Conservation (phyloP, 2,888 invertebrate genomes). For the Epicampocera succincta region DNA sequence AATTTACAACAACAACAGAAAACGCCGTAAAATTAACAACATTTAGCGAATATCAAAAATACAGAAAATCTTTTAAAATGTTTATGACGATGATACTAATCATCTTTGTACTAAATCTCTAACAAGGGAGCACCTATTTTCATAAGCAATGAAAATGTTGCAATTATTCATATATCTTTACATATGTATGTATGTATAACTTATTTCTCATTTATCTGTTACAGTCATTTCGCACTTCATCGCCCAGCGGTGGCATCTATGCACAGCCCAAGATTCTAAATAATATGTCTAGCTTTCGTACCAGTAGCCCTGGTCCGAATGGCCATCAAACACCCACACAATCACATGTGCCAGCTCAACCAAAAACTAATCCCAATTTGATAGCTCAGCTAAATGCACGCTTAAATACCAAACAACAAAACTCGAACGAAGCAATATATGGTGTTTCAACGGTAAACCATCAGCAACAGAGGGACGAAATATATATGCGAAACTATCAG, state of each 20-base stretch:
- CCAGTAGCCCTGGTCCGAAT: constrained; percentile 78
- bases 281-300: constrained; percentile 82
- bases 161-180: too few species aligned
- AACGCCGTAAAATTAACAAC: too few species aligned
- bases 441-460: constrained; percentile 76
- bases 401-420: constrained; percentile 78
- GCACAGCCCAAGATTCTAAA: constrained; percentile 81
- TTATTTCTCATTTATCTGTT: constrained; percentile 68
- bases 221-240: constrained; percentile 81
- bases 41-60: too few species aligned
- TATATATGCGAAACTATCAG: constrained; percentile 74
- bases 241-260: constrained; percentile 80
- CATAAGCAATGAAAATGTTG: too few species aligned
- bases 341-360: constrained; percentile 76
- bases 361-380: constrained; percentile 80
- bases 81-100: too few species aligned
- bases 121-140: too few species aligned
- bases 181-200: constrained; percentile 1
- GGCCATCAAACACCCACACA: constrained; percentile 74
- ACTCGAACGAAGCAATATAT: constrained; percentile 76
- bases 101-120: too few species aligned
- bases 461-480: constrained; percentile 71
- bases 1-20: too few species aligned
- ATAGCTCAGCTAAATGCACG: constrained; percentile 82
- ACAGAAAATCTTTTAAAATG: too few species aligned